Percentiles rank a stretch among this genome's conserved stretches.
phyloP scores from a whole-genome alignment of 2,797 vertebrate genomes.

The Mycteria americana region DNA sequence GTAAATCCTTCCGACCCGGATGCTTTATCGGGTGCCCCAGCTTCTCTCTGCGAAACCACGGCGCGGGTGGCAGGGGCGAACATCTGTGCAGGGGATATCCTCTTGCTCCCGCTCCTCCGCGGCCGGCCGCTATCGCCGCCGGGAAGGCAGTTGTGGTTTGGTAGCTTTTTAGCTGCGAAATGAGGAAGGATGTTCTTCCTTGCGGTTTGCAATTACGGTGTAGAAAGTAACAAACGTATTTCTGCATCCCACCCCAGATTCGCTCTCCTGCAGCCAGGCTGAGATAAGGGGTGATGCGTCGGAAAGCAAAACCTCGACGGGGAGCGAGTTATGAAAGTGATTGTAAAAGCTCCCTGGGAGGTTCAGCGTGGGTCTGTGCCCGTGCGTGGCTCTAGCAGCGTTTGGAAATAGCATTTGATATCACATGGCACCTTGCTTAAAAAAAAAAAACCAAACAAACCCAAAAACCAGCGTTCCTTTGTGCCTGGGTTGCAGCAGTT shows the following conservation, averaged over 20 bases:
- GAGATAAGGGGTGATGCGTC: neutral
- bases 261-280: neutral
- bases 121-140: neutral
- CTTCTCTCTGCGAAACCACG: neutral
- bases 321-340: slow-evolving; percentile 5
- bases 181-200: slow-evolving; percentile 67
- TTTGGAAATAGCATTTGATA: slow-evolving; percentile 74
- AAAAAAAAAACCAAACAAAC: neutral
- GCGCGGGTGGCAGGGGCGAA: neutral
- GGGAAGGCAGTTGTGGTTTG: slow-evolving; percentile 53
- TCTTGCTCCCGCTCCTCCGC: neutral
- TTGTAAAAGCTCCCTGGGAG: neutral
- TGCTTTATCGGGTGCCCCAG: neutral
- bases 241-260: neutral
- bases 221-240: slow-evolving; percentile 38
- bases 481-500: slow-evolving; percentile 38
- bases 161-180: slow-evolving; percentile 18
- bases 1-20: neutral
- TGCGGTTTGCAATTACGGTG: slow-evolving; percentile 27
- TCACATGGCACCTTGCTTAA: slow-evolving; percentile 66
- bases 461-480: neutral
- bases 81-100: slow-evolving; percentile 22
- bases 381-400: neutral
- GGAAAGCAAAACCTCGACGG: neutral
- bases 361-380: neutral